Evolutionary conservation across 2,888 invertebrate species (phyloP).

Genomic region (Acheta domesticus): DNA sequence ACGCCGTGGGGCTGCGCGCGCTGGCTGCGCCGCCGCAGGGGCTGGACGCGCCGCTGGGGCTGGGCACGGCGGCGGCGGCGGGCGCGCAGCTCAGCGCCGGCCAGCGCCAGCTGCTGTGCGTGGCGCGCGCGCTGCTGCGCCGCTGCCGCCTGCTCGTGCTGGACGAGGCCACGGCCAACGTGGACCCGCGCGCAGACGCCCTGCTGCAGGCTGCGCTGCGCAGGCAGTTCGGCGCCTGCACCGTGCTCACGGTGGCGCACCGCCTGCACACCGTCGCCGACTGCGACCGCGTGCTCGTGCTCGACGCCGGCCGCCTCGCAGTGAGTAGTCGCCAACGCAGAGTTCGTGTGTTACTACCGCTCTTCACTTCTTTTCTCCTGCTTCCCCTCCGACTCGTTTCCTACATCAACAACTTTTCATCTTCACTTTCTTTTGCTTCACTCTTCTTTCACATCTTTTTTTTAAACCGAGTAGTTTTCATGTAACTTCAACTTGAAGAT

Average conservation of each 20-base stretch:
- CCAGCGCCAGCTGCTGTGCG: background rate
- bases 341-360: too few species aligned
- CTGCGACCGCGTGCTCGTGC: background rate
- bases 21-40: too few species aligned
- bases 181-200: background rate
- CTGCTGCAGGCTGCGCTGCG: slow-evolving; percentile 7
- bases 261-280: background rate
- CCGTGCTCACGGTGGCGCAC: background rate
- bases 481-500: too few species aligned
- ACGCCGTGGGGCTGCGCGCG: too few species aligned
- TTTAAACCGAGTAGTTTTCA: too few species aligned
- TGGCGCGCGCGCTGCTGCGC: background rate
- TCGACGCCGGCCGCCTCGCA: background rate
- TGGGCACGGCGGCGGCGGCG: too few species aligned
- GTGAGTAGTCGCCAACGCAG: background rate
- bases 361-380: too few species aligned
- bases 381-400: too few species aligned
- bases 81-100: background rate
- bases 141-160: background rate
- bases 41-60: too few species aligned
- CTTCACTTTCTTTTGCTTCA: too few species aligned
- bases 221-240: background rate
- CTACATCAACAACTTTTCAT: too few species aligned
- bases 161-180: background rate
- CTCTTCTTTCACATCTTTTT: too few species aligned